A percentile compares a stretch with the other conserved stretches of the same genome.
phyloP scores from a whole-genome alignment of 2,797 vertebrate genomes.

The Mico argentatus region DNA sequence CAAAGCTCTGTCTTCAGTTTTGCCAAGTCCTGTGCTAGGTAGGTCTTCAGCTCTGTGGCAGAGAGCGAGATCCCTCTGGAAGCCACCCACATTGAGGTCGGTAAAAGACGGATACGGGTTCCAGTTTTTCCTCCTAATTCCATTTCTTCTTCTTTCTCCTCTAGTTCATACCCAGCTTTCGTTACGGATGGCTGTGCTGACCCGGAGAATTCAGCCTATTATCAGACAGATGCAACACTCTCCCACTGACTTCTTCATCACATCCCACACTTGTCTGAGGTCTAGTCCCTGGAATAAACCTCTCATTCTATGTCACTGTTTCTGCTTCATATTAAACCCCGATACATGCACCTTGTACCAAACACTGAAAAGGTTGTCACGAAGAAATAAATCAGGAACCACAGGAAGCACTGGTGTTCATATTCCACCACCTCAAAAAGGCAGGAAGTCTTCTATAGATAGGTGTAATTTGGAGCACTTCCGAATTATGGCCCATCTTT shows the following conservation, averaged over 20 bases:
- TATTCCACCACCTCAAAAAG: neutral
- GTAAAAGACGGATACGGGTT: neutral
- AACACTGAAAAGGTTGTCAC: neutral
- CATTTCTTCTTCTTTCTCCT: neutral
- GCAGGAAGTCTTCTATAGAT: neutral
- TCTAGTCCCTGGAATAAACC: neutral
- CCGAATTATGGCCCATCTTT: neutral
- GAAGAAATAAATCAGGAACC: neutral
- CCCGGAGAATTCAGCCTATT: neutral
- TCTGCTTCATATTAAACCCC: neutral
- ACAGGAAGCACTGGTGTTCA: neutral
- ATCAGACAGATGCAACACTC: neutral
- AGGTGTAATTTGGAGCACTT: neutral
- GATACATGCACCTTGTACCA: neutral
- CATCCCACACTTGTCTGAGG: neutral
- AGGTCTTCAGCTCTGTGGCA: neutral
- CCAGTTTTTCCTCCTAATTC: neutral
- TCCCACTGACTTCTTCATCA: neutral
- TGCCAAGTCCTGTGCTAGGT: rapidly evolving
- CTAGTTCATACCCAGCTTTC: neutral
- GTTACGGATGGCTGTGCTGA: neutral
- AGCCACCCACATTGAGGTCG: neutral
- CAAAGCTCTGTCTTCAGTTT: neutral
- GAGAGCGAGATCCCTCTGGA: neutral
- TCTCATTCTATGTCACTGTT: neutral